A percentile compares a stretch with the other conserved stretches of the same genome.
Evolutionary conservation across 2,797 vertebrate species (phyloP).

Genomic region (Sarcophilus harrisii): DNA sequence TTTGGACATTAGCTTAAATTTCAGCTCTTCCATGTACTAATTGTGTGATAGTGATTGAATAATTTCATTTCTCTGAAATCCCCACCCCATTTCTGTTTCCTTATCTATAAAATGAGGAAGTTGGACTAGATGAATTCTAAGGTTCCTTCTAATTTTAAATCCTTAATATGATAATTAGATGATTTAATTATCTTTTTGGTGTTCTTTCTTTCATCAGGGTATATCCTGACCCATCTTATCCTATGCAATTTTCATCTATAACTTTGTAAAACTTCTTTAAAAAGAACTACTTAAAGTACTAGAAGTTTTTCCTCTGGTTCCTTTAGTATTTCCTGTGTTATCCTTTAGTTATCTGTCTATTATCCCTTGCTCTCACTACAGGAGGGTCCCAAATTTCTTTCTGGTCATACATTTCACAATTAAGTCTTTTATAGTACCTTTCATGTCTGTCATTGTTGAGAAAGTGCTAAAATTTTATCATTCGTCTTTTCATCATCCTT

Average conservation of each 20-base stretch:
- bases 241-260: not conserved
- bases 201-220: not conserved
- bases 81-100: not conserved
- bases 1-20: not conserved
- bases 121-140: not conserved
- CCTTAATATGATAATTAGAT: not conserved
- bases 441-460: not conserved
- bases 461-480: not conserved
- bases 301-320: not conserved
- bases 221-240: not conserved
- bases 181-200: not conserved
- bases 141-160: not conserved
- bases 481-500: not conserved
- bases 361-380: not conserved
- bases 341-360: not conserved
- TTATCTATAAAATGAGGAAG: not conserved
- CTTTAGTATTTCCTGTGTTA: not conserved
- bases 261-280: not conserved
- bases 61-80: not conserved
- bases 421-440: not conserved
- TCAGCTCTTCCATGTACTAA: not conserved
- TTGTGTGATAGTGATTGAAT: not conserved
- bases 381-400: not conserved
- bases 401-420: not conserved
- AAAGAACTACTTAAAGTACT: not conserved